Evolutionary conservation across 2,113 vertebrate species (phyloP).

Genomic region (Ceuthmochares aereus): DNA sequence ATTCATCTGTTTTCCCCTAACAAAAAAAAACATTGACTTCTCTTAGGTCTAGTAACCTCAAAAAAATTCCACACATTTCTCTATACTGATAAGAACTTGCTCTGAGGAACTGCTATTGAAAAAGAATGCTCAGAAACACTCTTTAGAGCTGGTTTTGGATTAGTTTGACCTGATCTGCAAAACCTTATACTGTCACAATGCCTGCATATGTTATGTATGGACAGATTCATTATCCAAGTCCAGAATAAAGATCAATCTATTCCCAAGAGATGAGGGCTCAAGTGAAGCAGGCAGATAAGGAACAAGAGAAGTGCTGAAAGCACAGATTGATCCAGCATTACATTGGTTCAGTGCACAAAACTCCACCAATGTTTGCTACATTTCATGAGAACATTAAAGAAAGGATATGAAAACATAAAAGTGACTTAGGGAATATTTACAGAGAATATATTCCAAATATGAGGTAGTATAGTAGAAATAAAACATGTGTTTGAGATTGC

Average conservation of each 20-base stretch:
- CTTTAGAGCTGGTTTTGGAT: not conserved
- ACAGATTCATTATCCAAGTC: not conserved
- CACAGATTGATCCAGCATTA: not conserved
- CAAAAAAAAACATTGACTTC: not conserved
- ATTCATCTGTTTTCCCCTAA: not conserved
- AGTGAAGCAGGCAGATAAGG: not conserved
- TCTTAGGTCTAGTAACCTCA: not conserved
- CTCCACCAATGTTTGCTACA: not conserved
- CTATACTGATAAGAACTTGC: not conserved
- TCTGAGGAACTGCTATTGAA: not conserved
- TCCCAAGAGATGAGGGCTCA: not conserved
- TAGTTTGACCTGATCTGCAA: not conserved
- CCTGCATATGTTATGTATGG: not conserved
- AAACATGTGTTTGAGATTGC: not conserved
- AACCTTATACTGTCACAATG: not conserved
- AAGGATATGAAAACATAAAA: not conserved
- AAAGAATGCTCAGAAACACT: not conserved
- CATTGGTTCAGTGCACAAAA: not conserved
- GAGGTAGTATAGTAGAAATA: not conserved
- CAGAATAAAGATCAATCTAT: not conserved
- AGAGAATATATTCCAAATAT: not conserved
- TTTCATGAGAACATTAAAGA: not conserved
- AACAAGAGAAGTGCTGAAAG: not conserved
- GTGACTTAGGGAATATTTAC: not conserved
- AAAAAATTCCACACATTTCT: not conserved